phyloP scores from a whole-genome alignment of 2,888 invertebrate genomes.

The Rutpela maculata region DNA sequence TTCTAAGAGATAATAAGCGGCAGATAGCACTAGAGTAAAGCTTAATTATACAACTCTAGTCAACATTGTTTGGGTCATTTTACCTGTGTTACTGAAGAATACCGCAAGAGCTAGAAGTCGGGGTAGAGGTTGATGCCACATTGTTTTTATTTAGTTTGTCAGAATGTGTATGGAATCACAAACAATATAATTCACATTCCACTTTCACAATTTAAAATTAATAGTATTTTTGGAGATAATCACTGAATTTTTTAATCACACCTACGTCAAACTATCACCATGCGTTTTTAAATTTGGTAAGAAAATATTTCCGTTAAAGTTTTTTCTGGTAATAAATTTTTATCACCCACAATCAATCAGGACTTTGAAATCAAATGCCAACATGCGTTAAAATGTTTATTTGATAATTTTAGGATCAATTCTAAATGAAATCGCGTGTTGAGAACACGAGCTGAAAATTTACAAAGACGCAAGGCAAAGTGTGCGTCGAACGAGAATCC shows the following conservation, averaged over 20 bases:
- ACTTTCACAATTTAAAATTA: conserved; percentile 26
- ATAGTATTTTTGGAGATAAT: neutral
- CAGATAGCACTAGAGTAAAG: neutral
- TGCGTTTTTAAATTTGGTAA: neutral
- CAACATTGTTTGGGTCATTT: conserved; percentile 35
- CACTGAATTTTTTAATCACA: conserved; percentile 27
- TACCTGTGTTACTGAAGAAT: conserved; percentile 60
- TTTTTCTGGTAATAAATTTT: neutral
- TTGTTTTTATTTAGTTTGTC: conserved; percentile 30
- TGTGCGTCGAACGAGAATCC: conserved; percentile 52
- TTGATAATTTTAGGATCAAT: conserved; percentile 34
- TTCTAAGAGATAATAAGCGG: conserved; percentile 27
- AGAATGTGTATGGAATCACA: conserved; percentile 36
- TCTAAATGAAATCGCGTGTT: conserved; percentile 56
- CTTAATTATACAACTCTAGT: neutral
- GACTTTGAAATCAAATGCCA: neutral
- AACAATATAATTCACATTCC: conserved; percentile 53
- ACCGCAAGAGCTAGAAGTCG: conserved; percentile 53
- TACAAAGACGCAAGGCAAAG: conserved; percentile 40
- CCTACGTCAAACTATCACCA: conserved; percentile 28
- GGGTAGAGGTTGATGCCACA: conserved; percentile 47
- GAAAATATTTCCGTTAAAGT: neutral
- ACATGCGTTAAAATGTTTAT: conserved; percentile 31
- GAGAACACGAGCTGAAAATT: conserved; percentile 42
- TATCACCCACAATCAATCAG: conserved; percentile 1